phyloP scores from a whole-genome alignment of 2,797 vertebrate genomes.

The Gambelia wislizenii region DNA sequence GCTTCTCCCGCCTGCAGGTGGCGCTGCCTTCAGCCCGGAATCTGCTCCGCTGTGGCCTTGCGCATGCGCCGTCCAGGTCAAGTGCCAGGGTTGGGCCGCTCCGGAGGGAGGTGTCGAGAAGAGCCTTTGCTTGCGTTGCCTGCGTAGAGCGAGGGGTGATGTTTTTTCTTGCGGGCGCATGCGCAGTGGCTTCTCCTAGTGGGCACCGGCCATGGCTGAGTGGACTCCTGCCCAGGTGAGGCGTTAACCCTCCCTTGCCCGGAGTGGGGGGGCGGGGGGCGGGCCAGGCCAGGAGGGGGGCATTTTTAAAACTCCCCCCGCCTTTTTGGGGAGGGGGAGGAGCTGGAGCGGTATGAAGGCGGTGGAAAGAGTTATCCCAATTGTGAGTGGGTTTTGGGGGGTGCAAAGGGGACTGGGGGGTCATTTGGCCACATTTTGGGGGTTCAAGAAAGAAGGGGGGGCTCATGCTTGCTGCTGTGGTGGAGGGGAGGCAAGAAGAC shows the following conservation, averaged over 20 bases:
- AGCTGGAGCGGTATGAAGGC: too few relatives aligned
- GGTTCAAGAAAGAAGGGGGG: background rate
- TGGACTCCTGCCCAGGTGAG: conserved; percentile 46
- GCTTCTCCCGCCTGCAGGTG: background rate
- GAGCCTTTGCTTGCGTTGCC: background rate
- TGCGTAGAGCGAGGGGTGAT: too few relatives aligned
- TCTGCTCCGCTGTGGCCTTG: too few relatives aligned
- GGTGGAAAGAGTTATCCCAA: background rate
- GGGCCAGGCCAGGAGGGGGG: background rate
- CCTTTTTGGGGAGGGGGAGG: background rate
- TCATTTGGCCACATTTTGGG: background rate
- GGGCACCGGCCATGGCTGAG: conserved; percentile 36
- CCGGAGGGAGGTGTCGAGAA: too few relatives aligned
- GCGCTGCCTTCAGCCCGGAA: background rate
- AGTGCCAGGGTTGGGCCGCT: too few relatives aligned
- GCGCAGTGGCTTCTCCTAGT: conserved; percentile 18
- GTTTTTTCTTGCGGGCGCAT: background rate
- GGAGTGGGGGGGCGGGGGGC: background rate
- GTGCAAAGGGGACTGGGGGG: background rate
- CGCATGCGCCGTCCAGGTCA: too few relatives aligned
- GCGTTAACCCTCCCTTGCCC: conserved; percentile 6
- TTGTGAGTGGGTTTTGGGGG: background rate
- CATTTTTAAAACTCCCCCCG: background rate
- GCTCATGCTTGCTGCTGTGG: too few relatives aligned
- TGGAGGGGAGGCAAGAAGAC: background rate